These are phyloP conservation scores for Icerya purchasi DNA, from an alignment of 2,888 invertebrate genomes.

Conservation along the genomic window DNA sequence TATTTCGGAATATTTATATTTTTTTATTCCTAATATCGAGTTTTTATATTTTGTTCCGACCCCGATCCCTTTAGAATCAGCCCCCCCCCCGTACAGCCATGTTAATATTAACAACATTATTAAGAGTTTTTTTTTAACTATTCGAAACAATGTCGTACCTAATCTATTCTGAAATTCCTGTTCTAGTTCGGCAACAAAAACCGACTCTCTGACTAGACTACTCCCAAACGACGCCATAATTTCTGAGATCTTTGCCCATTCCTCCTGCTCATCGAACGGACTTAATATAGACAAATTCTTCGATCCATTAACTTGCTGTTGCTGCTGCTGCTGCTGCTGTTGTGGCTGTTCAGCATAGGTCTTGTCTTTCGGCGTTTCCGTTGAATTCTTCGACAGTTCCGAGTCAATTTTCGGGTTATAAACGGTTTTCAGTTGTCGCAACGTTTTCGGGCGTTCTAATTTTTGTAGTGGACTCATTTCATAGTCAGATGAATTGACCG, in stretches of 20 bases:
- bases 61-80: too few relatives aligned
- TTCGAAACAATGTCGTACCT: too few relatives aligned
- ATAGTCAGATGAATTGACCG: constrained; percentile 34
- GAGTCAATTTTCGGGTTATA: constrained; percentile 28
- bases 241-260: constrained; percentile 89
- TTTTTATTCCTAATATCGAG: too few relatives aligned
- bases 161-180: constrained; percentile 54
- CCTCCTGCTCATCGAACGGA: constrained; percentile 82
- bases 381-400: not conserved
- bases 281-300: constrained; percentile 33
- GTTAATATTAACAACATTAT: too few relatives aligned
- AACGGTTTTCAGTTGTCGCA: constrained; percentile 49
- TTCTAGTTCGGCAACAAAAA: constrained; percentile 47
- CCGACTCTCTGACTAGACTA: constrained; percentile 52
- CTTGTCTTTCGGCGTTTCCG: constrained; percentile 7
- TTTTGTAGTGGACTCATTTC: constrained; percentile 4
- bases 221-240: constrained; percentile 88
- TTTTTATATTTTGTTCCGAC: too few relatives aligned
- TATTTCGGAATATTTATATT: too few relatives aligned
- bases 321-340: constrained; percentile 5
- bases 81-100: too few relatives aligned
- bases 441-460: constrained; percentile 50
- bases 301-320: constrained; percentile 20
- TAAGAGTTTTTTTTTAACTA: too few relatives aligned
- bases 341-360: constrained; percentile 7